Conservation (phyloP, 2,797 vertebrate genomes). For the Gephyroberyx darwinii region DNA sequence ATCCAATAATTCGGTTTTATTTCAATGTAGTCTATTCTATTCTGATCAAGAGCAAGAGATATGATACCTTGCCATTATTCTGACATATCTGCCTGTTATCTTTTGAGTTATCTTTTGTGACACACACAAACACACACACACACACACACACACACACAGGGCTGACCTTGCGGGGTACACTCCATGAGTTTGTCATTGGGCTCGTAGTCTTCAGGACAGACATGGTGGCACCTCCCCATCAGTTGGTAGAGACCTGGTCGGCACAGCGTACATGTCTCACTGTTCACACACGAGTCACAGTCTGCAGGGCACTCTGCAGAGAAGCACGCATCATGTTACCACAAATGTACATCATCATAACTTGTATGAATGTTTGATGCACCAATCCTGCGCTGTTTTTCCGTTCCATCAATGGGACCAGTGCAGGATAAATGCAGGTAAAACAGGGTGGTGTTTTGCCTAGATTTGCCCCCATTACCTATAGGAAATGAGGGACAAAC, state of each 20-base stretch:
- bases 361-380: no score
- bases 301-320: conserved; percentile 92
- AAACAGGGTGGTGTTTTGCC: neutral
- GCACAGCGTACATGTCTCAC: conserved; percentile 92
- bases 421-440: conserved; percentile 8
- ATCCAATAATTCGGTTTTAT: neutral
- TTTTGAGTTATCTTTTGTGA: neutral
- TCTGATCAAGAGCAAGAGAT: neutral
- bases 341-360: neutral
- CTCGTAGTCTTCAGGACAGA: conserved; percentile 92
- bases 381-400: neutral
- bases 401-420: neutral
- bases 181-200: conserved; percentile 92
- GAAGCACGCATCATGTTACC: conserved; percentile 17
- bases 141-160: conserved; percentile 11
- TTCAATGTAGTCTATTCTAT: neutral
- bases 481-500: no score
- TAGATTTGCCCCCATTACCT: no score
- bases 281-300: conserved; percentile 93
- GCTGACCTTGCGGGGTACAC: conserved; percentile 89
- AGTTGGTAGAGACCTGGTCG: conserved; percentile 91
- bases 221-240: conserved; percentile 91
- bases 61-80: no score
- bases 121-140: conserved; percentile 5
- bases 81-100: no score